Conservation (phyloP, 2,113 vertebrate genomes). For the Balaeniceps rex region DNA sequence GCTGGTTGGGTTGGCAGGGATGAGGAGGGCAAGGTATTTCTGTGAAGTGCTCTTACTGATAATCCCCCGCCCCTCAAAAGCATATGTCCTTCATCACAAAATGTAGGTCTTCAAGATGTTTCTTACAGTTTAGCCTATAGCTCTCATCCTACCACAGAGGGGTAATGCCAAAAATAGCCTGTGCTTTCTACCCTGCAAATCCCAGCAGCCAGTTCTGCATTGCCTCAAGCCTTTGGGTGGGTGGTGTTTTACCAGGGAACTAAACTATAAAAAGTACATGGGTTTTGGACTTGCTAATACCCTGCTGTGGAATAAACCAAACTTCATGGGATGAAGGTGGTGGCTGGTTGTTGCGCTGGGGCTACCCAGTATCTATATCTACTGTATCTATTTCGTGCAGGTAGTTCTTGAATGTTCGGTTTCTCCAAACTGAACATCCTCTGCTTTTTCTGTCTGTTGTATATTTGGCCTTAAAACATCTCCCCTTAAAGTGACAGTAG, state of each 20-base stretch:
- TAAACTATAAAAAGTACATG: background rate
- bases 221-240: conserved; percentile 5
- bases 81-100: background rate
- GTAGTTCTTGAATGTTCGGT: background rate
- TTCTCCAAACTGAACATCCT: background rate
- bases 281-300: background rate
- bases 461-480: background rate
- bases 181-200: background rate
- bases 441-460: background rate
- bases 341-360: background rate
- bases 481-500: background rate
- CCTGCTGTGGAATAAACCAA: background rate
- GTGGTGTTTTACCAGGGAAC: conserved; percentile 8
- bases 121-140: background rate
- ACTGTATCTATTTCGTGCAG: background rate
- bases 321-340: background rate
- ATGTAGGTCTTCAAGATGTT: background rate
- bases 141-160: background rate
- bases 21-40: background rate
- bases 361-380: background rate
- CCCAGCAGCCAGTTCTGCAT: background rate
- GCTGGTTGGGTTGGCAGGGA: background rate
- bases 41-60: background rate
- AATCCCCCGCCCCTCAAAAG: background rate
- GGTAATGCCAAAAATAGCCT: background rate